Base-by-base conservation (phyloP, 2,888 invertebrate genomes). In the Hypsopygia costalis region DNA sequence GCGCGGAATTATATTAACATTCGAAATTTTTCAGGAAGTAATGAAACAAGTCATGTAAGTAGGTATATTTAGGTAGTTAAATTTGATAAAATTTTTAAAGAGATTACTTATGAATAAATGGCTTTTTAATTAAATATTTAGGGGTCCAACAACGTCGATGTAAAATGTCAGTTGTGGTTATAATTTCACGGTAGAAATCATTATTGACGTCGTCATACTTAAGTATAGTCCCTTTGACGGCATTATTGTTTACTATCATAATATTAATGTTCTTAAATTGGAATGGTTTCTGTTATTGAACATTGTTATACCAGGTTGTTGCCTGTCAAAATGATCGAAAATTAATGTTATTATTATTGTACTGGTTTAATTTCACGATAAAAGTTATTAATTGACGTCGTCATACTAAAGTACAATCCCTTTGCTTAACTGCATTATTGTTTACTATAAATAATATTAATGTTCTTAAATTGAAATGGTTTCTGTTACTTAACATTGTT, bases 11-110 rank as follows among this genome's bases (percentile, higher is more conserved):
- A 55, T 58, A 55, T 56, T 60, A 73, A 67, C 71, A 69, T 69
- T 80, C 67, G 50, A 73, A 80, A 75, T 55, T 69, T 65, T 74
- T 70, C 73, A 67, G 68, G 42, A 75, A 62, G 53, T 69, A 67
- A 70, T 62, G 52, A 71, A 70, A 63, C 64, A 69, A 75, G 75
- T 75, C 79, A 73, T 72, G 74, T 74, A 61, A 60, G 60, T 69
- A 74, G 73, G 57, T 74, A 73, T 77, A 78, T 74, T 77, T 87
- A 87, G 83, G 75, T 88, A 88, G 87, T 76, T 70, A 72, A 82
- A 81, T 81, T 83, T 81, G 81, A 81, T 81, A 85, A 81, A 79
- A 68, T 41, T 83, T 87, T 85, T 82, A 81, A 83, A 77, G 71
- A 81, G 72, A 77, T 81, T 76, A 82, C 78, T 82, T 86, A 83